Conservation (phyloP, 2,888 invertebrate genomes). For the Phengaris alcon region DNA sequence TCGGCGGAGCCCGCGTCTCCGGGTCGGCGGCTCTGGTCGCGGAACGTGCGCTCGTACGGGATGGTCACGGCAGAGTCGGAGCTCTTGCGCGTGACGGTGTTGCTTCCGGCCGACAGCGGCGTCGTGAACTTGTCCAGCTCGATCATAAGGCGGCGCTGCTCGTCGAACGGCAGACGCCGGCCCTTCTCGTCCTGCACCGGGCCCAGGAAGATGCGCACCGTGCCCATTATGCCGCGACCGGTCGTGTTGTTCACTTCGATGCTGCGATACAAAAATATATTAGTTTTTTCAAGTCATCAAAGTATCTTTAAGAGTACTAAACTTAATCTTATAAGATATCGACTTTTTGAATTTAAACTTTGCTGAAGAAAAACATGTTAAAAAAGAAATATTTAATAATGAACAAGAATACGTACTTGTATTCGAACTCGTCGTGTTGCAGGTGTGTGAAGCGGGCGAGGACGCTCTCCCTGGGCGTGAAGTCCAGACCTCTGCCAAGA, state of each 20-base stretch:
- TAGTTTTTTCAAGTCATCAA: not conserved
- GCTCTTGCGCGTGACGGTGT: slow-evolving; percentile 83
- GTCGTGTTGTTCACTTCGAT: slow-evolving; percentile 80
- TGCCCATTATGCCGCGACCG: slow-evolving; percentile 74
- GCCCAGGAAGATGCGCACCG: slow-evolving; percentile 84
- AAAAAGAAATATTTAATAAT: not conserved
- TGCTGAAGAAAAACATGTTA: not conserved
- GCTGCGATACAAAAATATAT: slow-evolving; percentile 41
- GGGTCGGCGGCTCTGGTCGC: slow-evolving; percentile 82
- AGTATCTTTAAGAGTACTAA: too few species aligned
- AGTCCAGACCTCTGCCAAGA: slow-evolving; percentile 89
- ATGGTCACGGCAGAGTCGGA: slow-evolving; percentile 88
- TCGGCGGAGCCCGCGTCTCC: slow-evolving; percentile 71
- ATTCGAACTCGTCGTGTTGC: slow-evolving; percentile 83
- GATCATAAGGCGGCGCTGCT: slow-evolving; percentile 83
- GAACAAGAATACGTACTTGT: slow-evolving; percentile 55
- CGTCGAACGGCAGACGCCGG: slow-evolving; percentile 75
- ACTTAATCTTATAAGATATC: too few species aligned
- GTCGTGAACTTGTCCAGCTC: slow-evolving; percentile 86
- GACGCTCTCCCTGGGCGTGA: slow-evolving; percentile 86
- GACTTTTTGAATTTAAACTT: too few species aligned
- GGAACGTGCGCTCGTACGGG: slow-evolving; percentile 90
- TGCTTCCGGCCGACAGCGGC: slow-evolving; percentile 82
- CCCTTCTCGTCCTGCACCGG: slow-evolving; percentile 83
- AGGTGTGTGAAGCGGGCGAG: slow-evolving; percentile 85